phyloP scores from a whole-genome alignment of 2,888 invertebrate genomes.

The Muschampia plurimacula region DNA sequence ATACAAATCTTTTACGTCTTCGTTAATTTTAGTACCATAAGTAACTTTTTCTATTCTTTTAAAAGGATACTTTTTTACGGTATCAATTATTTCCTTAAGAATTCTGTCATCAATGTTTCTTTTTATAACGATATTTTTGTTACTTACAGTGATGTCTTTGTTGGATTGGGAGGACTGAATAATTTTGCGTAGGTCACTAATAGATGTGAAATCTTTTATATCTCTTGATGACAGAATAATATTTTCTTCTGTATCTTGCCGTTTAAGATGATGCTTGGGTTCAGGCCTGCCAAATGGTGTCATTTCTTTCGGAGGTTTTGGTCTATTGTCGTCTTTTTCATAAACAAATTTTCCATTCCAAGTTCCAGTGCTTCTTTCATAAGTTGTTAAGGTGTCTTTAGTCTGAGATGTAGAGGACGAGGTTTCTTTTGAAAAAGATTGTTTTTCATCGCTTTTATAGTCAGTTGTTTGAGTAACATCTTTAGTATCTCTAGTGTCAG shows the following conservation, averaged over 20 bases:
- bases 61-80: constrained; percentile 81
- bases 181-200: constrained; percentile 77
- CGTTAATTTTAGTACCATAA: constrained; percentile 84
- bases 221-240: constrained; percentile 80
- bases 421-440: constrained; percentile 77
- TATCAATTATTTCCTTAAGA: constrained; percentile 79
- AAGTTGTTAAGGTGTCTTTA: constrained; percentile 75
- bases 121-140: constrained; percentile 79
- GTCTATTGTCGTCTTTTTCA: constrained; percentile 78
- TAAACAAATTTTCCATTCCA: constrained; percentile 86
- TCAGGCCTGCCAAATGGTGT: constrained; percentile 77
- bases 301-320: constrained; percentile 72
- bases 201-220: constrained; percentile 81
- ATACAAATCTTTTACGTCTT: constrained; percentile 85
- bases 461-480: constrained; percentile 67
- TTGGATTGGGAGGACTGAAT: constrained; percentile 75
- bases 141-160: constrained; percentile 77
- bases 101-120: constrained; percentile 79
- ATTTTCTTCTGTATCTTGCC: constrained; percentile 81
- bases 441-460: constrained; percentile 76
- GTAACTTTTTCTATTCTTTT: constrained; percentile 83
- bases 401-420: constrained; percentile 63
- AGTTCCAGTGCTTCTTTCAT: constrained; percentile 79
- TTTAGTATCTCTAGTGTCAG: constrained; percentile 62
- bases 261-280: constrained; percentile 74